A percentile compares a stretch with the other conserved stretches of the same genome.
These are phyloP conservation scores for Plecturocebus donacophilus DNA, from an alignment of 2,113 vertebrate genomes.

Conservation along the genomic window DNA sequence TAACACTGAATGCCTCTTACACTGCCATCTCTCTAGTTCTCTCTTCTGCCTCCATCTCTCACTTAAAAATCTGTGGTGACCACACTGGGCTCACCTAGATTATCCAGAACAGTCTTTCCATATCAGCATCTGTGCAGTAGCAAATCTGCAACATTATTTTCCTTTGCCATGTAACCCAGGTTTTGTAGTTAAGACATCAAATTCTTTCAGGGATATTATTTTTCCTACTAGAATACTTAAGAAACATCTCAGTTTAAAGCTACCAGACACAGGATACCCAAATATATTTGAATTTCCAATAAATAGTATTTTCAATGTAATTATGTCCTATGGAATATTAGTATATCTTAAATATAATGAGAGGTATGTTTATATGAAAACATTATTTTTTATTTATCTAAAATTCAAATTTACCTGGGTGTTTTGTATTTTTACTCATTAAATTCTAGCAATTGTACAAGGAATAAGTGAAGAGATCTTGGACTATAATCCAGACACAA, in stretches of 20 bases:
- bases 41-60: neutral
- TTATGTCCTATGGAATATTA: neutral
- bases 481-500: neutral
- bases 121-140: neutral
- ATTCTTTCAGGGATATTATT: accelerated
- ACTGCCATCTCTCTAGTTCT: neutral
- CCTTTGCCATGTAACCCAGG: neutral
- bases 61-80: neutral
- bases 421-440: neutral
- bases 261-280: neutral
- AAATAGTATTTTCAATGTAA: neutral
- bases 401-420: neutral
- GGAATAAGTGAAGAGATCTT: neutral
- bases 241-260: neutral
- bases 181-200: neutral
- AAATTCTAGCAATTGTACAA: neutral
- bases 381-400: neutral
- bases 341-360: neutral
- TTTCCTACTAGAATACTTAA: neutral
- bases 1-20: neutral
- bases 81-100: neutral
- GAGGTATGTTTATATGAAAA: neutral
- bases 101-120: neutral
- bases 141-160: neutral
- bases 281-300: neutral